phyloP scores from a whole-genome alignment of 2,888 invertebrate species.

The Drosophila subquinaria region DNA sequence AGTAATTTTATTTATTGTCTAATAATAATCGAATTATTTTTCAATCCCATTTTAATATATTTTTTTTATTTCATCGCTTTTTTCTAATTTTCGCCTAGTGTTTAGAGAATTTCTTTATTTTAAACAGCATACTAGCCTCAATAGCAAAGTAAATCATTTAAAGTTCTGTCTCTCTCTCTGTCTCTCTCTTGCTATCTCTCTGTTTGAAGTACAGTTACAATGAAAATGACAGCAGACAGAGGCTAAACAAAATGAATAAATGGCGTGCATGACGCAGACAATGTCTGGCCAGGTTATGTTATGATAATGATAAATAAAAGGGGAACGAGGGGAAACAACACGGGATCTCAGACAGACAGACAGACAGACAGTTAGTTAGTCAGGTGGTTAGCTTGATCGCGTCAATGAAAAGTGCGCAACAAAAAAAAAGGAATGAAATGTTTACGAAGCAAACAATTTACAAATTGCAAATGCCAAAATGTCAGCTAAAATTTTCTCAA shows the following conservation, averaged over 20 bases:
- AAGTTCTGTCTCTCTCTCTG: neutral
- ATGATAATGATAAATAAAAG: neutral
- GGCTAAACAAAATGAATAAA: constrained; percentile 34
- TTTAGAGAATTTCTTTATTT: neutral
- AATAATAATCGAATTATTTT: no score
- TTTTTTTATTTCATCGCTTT: no score
- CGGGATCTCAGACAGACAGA: constrained; percentile 37
- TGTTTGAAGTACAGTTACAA: constrained; percentile 61
- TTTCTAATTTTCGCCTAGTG: neutral
- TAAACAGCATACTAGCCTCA: constrained; percentile 32
- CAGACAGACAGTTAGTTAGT: constrained; percentile 14
- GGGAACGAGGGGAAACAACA: neutral
- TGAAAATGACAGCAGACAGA: constrained; percentile 34
- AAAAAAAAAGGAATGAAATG: constrained; percentile 30
- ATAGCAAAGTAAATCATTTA: constrained; percentile 43
- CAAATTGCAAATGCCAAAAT: constrained; percentile 42
- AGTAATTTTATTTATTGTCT: no score
- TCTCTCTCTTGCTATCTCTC: neutral
- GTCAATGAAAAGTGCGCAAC: constrained; percentile 32
- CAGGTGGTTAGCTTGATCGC: constrained; percentile 44
- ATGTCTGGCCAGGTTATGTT: constrained; percentile 16
- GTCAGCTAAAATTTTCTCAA: constrained; percentile 50
- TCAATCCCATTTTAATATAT: no score
- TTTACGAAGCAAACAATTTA: constrained; percentile 29
- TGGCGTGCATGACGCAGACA: constrained; percentile 36